These are phyloP conservation scores for Cosmorhoe ocellata DNA, from an alignment of 2,888 invertebrate genomes.

Conservation along the genomic window DNA sequence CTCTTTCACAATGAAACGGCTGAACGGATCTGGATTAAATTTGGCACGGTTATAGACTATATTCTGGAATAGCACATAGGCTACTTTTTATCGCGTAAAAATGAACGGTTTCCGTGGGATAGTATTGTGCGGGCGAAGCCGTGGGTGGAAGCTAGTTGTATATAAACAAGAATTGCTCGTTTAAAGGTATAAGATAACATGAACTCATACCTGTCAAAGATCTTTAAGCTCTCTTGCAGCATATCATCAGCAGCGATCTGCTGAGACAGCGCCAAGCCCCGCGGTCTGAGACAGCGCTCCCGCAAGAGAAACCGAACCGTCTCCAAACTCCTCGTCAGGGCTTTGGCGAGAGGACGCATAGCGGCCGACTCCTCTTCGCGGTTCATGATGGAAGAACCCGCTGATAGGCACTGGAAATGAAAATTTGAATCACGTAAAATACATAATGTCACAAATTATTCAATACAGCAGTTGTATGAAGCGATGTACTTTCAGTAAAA, in stretches of 20 bases:
- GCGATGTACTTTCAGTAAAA: no score
- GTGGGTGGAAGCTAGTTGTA: no score
- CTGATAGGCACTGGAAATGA: constrained; percentile 95
- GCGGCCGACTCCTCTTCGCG: constrained; percentile 97
- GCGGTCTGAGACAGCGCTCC: constrained; percentile 91
- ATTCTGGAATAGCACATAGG: no score
- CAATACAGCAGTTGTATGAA: no score
- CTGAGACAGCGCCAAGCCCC: constrained; percentile 76
- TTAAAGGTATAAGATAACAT: no score
- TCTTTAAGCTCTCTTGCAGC: constrained; percentile 90
- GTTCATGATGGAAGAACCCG: constrained; percentile 99
- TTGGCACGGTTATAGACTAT: no score
- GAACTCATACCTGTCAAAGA: constrained; percentile 54
- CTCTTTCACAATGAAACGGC: no score
- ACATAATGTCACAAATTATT: neutral
- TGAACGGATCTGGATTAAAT: no score
- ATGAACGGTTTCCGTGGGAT: no score
- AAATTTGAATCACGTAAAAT: neutral
- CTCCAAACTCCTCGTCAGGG: constrained; percentile 97
- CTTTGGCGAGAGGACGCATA: constrained; percentile 98
- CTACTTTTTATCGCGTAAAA: no score
- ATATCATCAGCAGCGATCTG: constrained; percentile 83
- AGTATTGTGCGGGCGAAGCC: no score
- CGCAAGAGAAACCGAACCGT: constrained; percentile 94
- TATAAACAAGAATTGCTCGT: no score